Conservation (phyloP, 1,140 invertebrate species). For the Ylistrum balloti region DNA sequence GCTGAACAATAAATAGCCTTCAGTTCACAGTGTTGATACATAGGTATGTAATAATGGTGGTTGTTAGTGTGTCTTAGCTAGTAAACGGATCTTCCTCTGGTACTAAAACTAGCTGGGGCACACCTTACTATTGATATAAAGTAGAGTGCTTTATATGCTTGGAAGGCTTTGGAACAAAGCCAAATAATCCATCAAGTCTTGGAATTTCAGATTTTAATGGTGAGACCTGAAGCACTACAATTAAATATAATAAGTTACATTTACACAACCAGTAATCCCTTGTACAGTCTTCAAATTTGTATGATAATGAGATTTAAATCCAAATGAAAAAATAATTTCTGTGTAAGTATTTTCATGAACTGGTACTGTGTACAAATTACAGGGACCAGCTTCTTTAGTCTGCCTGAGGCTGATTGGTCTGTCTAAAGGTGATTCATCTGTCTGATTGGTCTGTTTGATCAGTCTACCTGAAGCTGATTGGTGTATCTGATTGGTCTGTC, state of each 20-base stretch:
- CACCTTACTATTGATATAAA: background rate
- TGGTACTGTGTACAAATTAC: background rate
- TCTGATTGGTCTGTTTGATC: background rate
- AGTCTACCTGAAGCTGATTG: background rate
- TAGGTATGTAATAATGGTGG: background rate
- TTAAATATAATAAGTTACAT: no score
- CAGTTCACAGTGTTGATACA: background rate
- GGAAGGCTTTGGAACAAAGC: background rate
- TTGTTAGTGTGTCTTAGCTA: background rate
- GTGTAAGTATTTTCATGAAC: no score
- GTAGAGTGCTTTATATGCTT: background rate
- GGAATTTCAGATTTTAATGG: background rate
- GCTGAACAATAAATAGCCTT: background rate
- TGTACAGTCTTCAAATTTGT: no score
- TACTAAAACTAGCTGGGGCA: background rate
- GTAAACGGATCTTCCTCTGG: background rate
- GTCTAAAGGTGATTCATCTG: no score
- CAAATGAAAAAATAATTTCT: no score
- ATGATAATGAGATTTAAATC: no score
- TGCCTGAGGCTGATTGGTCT: background rate
- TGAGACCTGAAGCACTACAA: background rate
- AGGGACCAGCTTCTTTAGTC: background rate
- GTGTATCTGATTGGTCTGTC: background rate
- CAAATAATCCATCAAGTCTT: constrained; percentile 11
- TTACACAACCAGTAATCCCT: no score